Conservation (phyloP, 2,888 invertebrate species). For the Conus canariensis region DNA sequence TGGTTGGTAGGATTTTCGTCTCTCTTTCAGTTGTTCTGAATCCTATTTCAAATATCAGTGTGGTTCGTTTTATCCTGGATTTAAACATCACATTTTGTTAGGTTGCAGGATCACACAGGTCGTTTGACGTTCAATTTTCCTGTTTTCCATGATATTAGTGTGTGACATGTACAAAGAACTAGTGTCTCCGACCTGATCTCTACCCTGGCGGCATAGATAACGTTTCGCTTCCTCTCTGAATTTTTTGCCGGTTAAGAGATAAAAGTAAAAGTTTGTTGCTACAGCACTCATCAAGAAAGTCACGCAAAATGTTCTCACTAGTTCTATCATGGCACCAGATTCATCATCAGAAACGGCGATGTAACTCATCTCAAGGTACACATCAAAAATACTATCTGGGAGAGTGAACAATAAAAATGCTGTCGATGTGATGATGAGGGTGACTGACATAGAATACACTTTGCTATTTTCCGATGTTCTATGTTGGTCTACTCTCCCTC, state of each 20-base stretch:
- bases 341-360: background rate
- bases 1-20: no score
- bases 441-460: background rate
- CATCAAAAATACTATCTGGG: background rate
- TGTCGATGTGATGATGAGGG: background rate
- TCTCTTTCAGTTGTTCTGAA: no score
- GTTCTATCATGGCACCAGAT: background rate
- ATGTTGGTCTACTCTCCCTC: no score
- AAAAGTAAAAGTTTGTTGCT: background rate
- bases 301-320: background rate
- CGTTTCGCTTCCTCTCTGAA: conserved; percentile 5
- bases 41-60: no score
- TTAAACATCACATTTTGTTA: no score
- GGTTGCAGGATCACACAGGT: no score
- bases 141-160: background rate
- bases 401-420: background rate
- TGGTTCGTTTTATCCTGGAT: no score
- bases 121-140: no score
- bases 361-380: background rate
- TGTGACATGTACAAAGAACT: background rate
- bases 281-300: background rate
- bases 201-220: background rate
- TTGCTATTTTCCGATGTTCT: background rate
- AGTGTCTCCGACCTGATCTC: no score
- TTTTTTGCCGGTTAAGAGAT: background rate